These are phyloP conservation scores for Gallinago solitaria DNA, from an alignment of 2,797 vertebrate genomes.

Conservation along the genomic window DNA sequence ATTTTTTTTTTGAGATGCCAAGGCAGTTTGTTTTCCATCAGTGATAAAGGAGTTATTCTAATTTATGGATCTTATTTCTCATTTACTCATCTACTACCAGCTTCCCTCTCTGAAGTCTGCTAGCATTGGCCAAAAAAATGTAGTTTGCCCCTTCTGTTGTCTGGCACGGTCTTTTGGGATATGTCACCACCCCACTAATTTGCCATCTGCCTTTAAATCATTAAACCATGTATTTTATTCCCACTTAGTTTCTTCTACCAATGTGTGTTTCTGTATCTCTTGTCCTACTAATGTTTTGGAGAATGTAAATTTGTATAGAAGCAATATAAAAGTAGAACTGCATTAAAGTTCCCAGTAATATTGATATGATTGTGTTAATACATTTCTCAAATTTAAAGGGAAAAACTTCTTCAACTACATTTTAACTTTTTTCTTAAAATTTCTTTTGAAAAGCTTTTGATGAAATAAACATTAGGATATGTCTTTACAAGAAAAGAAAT, in stretches of 20 bases:
- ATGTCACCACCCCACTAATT: not conserved
- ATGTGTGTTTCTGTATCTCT: not conserved
- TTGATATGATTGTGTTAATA: not conserved
- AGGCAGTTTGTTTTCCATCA: not conserved
- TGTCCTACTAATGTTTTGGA: not conserved
- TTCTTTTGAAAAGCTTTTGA: not conserved
- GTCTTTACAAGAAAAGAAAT: not conserved
- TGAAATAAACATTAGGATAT: not conserved
- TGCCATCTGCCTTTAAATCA: slow-evolving; percentile 33
- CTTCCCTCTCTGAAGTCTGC: not conserved
- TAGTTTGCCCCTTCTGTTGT: slow-evolving; percentile 21
- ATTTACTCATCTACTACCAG: not conserved
- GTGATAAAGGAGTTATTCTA: not conserved
- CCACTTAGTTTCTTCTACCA: not conserved
- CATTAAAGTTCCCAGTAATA: not conserved
- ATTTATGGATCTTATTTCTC: not conserved
- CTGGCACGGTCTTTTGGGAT: not conserved
- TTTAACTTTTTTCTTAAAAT: not conserved
- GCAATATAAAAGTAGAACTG: not conserved
- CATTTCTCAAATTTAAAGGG: not conserved
- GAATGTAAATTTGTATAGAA: not conserved
- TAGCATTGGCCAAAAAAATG: not conserved
- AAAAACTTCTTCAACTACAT: not conserved
- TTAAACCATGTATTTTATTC: too few relatives aligned
- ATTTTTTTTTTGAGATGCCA: not conserved